Percentiles rank a stretch among this genome's conserved stretches.
Evolutionary conservation across 2,797 vertebrate genomes (phyloP).

Genomic region (Hypotaenidia okinawae): DNA sequence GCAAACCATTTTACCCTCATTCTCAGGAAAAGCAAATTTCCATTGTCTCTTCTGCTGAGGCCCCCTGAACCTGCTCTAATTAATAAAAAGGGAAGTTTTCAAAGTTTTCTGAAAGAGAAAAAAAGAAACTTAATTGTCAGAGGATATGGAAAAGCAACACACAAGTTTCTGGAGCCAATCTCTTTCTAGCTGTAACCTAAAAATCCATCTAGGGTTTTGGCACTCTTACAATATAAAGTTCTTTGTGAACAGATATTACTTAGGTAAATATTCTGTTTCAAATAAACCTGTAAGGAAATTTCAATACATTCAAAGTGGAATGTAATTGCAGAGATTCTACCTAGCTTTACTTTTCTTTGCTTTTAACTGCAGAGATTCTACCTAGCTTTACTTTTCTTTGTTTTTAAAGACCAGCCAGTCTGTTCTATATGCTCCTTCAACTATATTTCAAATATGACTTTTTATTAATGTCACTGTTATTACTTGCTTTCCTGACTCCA

Average conservation of each 20-base stretch:
- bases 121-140: not conserved
- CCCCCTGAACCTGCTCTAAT: not conserved
- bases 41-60: not conserved
- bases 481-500: not conserved
- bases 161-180: not conserved
- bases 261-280: not conserved
- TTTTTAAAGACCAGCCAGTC: not conserved
- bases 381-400: not conserved
- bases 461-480: conserved; percentile 20
- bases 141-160: not conserved
- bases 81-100: not conserved
- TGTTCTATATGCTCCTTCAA: not conserved
- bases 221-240: not conserved
- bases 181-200: not conserved
- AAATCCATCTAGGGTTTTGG: not conserved
- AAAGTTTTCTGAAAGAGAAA: not conserved
- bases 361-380: not conserved
- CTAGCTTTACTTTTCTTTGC: not conserved
- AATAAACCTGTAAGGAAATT: not conserved
- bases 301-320: not conserved
- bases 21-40: not conserved
- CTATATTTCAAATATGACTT: not conserved
- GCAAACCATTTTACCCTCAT: not conserved
- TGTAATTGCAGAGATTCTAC: not conserved
- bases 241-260: not conserved